Base-by-base conservation (phyloP, 2,888 invertebrate species). In the Eupeodes latifasciatus region DNA sequence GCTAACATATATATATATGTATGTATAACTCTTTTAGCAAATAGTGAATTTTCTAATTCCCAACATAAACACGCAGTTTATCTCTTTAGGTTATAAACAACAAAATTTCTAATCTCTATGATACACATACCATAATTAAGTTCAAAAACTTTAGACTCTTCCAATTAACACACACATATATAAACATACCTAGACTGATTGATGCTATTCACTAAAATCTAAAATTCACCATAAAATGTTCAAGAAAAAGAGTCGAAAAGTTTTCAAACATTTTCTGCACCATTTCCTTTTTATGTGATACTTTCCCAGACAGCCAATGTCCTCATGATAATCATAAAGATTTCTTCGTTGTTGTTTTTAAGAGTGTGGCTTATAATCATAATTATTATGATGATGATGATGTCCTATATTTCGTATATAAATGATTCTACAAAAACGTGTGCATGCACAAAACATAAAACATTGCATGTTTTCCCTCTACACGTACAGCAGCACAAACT, bases 271-370 rank as follows among this genome's bases (percentile, higher is more conserved):
- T 78, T 36, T 49, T 59, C 67, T 67, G 67, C 67, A 59, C 69
- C 69, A 78, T 78, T 78, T 61, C 44, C 19, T 69, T 51, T 36
- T 67, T 36, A 49, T 59, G 40, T 40, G 47, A 59, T 55, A 47
- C 49, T 69, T 67, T 67, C 36, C 59, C 47, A 78, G 69, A 78
- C 57, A 69, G 67, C 59, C 67, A 78, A 67, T 67, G 77, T 67
- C 49, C 69, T 69, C 36, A 16, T 51, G 36, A 51, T 19, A 69
- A 69, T 69, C 49, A 51, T 69, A 61, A 55, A 71, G 14, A 19
- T 47, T 11, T 36, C 12, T 2, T 53, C 7, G 9, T 34, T 36
- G 47, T 66, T 53, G 36, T 64, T 44, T 16, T 67, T 47, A 27
- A 27, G 3, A 27, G 27, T 27, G 27, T 27, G 27, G 27, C 36